These are phyloP conservation scores for Tiliacea citrago DNA, from an alignment of 2,888 invertebrate genomes.

Conservation along the genomic window DNA sequence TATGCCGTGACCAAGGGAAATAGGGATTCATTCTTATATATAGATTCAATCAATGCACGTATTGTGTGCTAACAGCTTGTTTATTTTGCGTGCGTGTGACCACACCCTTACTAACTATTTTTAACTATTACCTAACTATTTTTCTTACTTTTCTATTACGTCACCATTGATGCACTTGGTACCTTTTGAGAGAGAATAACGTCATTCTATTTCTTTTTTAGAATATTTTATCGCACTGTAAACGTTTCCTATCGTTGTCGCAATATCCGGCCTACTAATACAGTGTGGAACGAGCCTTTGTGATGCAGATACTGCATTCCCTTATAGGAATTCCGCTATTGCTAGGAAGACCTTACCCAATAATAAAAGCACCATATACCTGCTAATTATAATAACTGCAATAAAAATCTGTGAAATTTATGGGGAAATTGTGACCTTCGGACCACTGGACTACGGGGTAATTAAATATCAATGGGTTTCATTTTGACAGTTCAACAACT, in stretches of 20 bases:
- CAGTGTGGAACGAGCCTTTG: constrained; percentile 49
- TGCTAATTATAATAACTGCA: background rate
- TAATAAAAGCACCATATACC: background rate
- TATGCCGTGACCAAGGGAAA: too few species aligned
- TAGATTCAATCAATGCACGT: background rate
- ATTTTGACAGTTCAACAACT: too few species aligned
- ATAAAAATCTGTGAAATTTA: too few species aligned
- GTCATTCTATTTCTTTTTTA: constrained; percentile 32
- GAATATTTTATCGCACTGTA: constrained; percentile 24
- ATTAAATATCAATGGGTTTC: too few species aligned
- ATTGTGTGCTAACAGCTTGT: background rate
- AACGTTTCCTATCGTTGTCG: constrained; percentile 2
- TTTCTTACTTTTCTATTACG: constrained; percentile 3
- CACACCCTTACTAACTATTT: background rate
- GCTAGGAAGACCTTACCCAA: background rate
- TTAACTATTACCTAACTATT: too few species aligned
- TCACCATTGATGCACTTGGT: constrained; percentile 7
- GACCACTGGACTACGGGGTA: too few species aligned
- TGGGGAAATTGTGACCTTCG: background rate
- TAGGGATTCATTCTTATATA: too few species aligned
- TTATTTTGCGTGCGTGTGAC: background rate
- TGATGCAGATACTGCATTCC: constrained; percentile 14
- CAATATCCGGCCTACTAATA: constrained; percentile 37
- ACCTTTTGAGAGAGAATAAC: constrained; percentile 6
- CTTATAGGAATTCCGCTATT: background rate